A percentile compares a stretch with the other conserved stretches of the same genome.
Evolutionary conservation across 2,888 invertebrate species (phyloP).

Genomic region (Phlogophora meticulosa): DNA sequence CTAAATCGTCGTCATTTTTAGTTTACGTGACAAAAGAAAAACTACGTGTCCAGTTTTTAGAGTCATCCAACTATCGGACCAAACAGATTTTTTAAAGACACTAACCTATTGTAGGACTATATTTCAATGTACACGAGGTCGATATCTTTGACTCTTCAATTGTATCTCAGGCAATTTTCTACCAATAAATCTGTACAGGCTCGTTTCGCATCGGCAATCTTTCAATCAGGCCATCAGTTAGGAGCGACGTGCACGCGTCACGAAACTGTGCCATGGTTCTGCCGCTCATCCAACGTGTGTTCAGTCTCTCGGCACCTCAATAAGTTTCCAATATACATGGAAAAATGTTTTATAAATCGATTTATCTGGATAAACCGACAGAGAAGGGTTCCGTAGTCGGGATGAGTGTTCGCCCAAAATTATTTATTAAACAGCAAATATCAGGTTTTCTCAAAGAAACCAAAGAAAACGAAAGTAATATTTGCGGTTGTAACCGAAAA

Average conservation of each 20-base stretch:
- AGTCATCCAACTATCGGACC: no score
- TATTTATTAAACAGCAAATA: no score
- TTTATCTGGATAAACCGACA: constrained; percentile 29
- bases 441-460: no score
- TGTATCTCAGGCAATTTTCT: constrained; percentile 44
- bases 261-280: constrained; percentile 15
- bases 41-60: no score
- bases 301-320: constrained; percentile 32
- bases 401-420: no score
- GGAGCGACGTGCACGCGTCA: constrained; percentile 38
- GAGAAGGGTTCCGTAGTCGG: no score
- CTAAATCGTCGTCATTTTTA: no score
- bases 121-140: constrained; percentile 9
- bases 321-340: constrained; percentile 31
- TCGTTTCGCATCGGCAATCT: constrained; percentile 40
- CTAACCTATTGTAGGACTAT: constrained; percentile 5
- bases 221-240: constrained; percentile 50
- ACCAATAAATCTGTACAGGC: constrained; percentile 54
- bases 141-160: constrained; percentile 22
- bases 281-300: constrained; percentile 39
- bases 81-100: no score
- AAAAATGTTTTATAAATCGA: constrained; percentile 32
- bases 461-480: no score
- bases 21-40: no score
- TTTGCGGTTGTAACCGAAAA: no score